Evolutionary conservation across 2,113 vertebrate genomes (phyloP), one percentile per base, ranked within the genome.

Genomic region (Haemorhous mexicanus): DNA sequence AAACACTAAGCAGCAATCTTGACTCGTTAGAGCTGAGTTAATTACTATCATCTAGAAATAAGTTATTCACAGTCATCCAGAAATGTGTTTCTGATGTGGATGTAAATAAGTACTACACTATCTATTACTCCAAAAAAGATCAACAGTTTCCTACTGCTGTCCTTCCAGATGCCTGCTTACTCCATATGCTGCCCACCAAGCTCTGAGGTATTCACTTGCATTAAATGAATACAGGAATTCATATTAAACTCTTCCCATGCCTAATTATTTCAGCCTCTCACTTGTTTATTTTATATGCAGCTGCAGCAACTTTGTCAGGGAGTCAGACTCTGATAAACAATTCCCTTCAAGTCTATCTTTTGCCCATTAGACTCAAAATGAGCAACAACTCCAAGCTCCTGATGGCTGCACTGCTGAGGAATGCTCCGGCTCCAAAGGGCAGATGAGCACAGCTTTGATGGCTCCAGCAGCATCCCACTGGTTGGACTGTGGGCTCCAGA

Each of bases 1-100:
- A 70, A 89, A 73, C 58, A 37, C 83, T 87, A 93, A 94, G 64
- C 14, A 6, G 76, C 73, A 94, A 95, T 94, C 93, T 95, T 78
- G 69, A 95, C 69, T 87, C 37, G 69, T 96, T 96, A 96, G 64
- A 76, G 94, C 76, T 81, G 87, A 96, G 92, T 92, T 97, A 96
- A 95, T 97, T 95, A 90, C 88, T 92, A 46, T 95, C 77, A 93
- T 95, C 94, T 90, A 92, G 88, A 90, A 94, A 49, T 61, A 92
- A 93, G 86, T 87, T 94, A 82, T 96, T 90, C 83, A 92, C 61
- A 90, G 72, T 43, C 83, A 93, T 90, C 85, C 80, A 93, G 92
- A 94, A 90, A 64, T 68, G 69, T 69, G 79, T 49, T 96, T 95
- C 80, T 95, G 86, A 90, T 81, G 32, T 49, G 66, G 82, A 76